Evolutionary conservation across 2,797 vertebrate genomes (phyloP).

Genomic region (Karalla daura): DNA sequence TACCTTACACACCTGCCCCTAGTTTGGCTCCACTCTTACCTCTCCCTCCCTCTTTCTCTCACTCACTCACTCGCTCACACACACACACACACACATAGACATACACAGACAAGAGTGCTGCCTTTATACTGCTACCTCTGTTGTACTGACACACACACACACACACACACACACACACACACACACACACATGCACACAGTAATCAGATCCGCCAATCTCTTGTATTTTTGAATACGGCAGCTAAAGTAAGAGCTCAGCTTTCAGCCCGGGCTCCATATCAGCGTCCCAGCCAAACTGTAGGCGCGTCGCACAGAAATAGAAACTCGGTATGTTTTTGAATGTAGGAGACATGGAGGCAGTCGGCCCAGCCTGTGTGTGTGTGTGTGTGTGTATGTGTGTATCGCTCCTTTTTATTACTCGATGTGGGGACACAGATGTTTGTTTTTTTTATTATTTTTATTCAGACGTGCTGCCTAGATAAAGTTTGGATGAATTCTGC

Average conservation of each 20-base stretch:
- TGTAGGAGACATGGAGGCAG: conserved; percentile 39
- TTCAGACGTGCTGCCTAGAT: not conserved
- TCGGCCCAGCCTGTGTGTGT: conserved; percentile 2
- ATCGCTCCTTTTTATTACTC: not conserved
- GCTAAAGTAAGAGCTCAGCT: conserved; percentile 68
- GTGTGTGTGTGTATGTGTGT: conserved; percentile 8
- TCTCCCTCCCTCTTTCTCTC: conserved; percentile 50
- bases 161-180: conserved; percentile 42
- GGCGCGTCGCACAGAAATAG: conserved; percentile 62
- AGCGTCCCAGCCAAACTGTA: conserved; percentile 61
- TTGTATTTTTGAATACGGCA: conserved; percentile 72
- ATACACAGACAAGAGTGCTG: not conserved
- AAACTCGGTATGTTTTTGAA: conserved; percentile 52
- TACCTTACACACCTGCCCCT: conserved; percentile 75
- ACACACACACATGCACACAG: conserved; percentile 49
- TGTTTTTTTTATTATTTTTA: not conserved
- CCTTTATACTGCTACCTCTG: conserved; percentile 7
- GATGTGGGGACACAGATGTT: not conserved
- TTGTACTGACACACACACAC: conserved; percentile 30
- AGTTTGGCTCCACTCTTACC: conserved; percentile 65
- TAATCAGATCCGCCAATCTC: conserved; percentile 71
- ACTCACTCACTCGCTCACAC: conserved; percentile 23
- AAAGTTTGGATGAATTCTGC: not conserved
- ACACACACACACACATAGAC: conserved; percentile 44
- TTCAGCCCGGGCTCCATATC: conserved; percentile 61